Evolutionary conservation across 2,888 invertebrate species (phyloP).

Genomic region (Branchellion lobata): DNA sequence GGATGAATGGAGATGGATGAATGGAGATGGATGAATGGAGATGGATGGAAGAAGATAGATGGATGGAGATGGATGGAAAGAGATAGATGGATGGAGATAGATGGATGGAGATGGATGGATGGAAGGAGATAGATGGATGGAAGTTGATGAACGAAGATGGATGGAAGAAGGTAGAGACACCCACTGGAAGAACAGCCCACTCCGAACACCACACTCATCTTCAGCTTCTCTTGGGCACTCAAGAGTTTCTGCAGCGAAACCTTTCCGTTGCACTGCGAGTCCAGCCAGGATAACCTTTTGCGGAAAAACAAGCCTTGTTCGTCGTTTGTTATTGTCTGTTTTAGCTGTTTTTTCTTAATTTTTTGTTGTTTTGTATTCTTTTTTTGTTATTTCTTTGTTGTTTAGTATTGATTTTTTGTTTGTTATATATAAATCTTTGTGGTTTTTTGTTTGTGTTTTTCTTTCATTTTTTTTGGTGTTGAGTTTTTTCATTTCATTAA

Average conservation of each 20-base stretch:
- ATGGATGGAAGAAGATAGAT: too few species aligned
- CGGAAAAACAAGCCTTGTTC: neutral
- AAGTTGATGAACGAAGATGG: too few species aligned
- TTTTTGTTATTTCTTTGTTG: neutral
- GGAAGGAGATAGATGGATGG: too few species aligned
- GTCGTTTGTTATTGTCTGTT: neutral
- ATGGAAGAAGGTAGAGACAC: too few species aligned
- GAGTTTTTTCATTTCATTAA: too few species aligned
- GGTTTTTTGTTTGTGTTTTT: too few species aligned
- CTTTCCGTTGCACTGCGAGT: slow-evolving; percentile 53
- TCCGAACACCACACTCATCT: slow-evolving; percentile 51
- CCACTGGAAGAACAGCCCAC: slow-evolving; percentile 55
- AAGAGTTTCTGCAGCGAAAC: slow-evolving; percentile 53
- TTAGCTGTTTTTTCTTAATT: neutral
- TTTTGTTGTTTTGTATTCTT: neutral
- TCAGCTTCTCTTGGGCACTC: slow-evolving; percentile 13
- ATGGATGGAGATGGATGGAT: too few species aligned
- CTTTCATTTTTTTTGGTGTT: too few species aligned
- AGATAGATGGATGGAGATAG: too few species aligned
- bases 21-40: too few species aligned
- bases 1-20: too few species aligned
- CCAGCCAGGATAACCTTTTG: slow-evolving; percentile 54
- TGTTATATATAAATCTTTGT: neutral
- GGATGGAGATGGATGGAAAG: too few species aligned
- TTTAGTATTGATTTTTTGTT: neutral